phyloP scores from a whole-genome alignment of 2,888 invertebrate genomes.

The Lasioglossum pauxillum region DNA sequence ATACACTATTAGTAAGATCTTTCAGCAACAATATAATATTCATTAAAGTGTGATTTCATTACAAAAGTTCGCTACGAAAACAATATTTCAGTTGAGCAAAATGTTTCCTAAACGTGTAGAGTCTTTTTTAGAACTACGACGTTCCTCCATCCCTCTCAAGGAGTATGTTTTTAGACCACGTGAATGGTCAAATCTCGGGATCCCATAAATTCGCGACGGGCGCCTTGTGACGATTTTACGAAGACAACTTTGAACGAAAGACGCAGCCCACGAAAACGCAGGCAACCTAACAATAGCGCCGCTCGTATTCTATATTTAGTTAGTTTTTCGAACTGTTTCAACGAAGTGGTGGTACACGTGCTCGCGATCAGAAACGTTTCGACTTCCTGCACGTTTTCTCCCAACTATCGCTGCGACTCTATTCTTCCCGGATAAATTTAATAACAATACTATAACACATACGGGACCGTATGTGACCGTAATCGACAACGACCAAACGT shows the following conservation, averaged over 20 bases:
- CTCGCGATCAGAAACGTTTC: slow-evolving; percentile 16
- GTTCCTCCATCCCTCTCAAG: neutral
- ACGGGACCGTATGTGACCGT: too few species aligned
- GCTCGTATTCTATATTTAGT: slow-evolving; percentile 74
- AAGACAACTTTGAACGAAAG: slow-evolving; percentile 35
- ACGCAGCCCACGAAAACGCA: slow-evolving; percentile 57
- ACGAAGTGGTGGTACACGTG: slow-evolving; percentile 44
- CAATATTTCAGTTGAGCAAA: neutral
- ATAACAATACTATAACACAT: neutral
- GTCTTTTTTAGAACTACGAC: neutral
- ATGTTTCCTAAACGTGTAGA: too few species aligned
- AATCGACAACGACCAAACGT: too few species aligned
- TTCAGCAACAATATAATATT: neutral
- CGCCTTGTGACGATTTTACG: slow-evolving; percentile 4
- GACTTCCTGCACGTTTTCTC: slow-evolving; percentile 19
- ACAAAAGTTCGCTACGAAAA: neutral
- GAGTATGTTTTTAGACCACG: neutral
- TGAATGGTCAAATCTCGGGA: neutral
- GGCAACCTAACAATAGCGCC: slow-evolving; percentile 65
- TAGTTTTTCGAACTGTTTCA: slow-evolving; percentile 68
- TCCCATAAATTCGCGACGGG: slow-evolving; percentile 41
- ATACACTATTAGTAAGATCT: too few species aligned
- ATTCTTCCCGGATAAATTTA: neutral
- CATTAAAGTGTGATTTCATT: neutral
- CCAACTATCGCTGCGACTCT: neutral